Conservation (phyloP, 2,797 vertebrate species). For the Sphaeramia orbicularis region DNA sequence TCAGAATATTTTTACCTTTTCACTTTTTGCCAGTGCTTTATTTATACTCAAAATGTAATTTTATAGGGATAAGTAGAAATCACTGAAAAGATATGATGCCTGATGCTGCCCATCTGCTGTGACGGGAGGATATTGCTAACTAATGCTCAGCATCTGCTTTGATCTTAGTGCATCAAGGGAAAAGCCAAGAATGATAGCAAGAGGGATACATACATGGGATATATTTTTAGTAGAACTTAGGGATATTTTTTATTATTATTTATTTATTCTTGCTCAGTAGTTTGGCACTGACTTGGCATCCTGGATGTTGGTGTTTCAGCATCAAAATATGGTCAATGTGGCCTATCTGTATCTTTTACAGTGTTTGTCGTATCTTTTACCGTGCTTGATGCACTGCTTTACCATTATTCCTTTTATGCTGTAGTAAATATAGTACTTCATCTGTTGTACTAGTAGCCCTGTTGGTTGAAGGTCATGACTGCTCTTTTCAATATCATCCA, state of each 20-base stretch:
- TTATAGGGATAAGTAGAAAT: conserved; percentile 21
- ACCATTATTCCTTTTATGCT: neutral
- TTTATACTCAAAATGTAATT: conserved; percentile 20
- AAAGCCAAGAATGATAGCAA: neutral
- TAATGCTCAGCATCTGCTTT: conserved; percentile 37
- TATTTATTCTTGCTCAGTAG: neutral
- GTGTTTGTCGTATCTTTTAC: too few species aligned
- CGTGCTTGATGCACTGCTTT: too few species aligned
- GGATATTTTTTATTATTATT: neutral
- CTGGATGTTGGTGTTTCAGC: neutral
- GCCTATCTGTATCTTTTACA: too few species aligned
- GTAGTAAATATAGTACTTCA: neutral
- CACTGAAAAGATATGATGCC: conserved; percentile 18
- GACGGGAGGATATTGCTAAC: conserved; percentile 30
- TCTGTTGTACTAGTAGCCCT: neutral
- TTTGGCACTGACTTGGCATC: too few species aligned
- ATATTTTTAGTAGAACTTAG: conserved; percentile 4
- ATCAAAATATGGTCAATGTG: too few species aligned
- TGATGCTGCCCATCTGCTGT: conserved; percentile 17
- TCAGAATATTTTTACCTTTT: neutral
- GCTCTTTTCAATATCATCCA: conserved; percentile 3
- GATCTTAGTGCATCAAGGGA: conserved; percentile 28
- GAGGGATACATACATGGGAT: neutral
- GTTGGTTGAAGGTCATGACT: neutral
- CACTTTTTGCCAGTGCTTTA: conserved; percentile 10